phyloP scores from a whole-genome alignment of 37 sponge, comb jelly and placozoan genomes.

The Chondrosia reniformis region DNA sequence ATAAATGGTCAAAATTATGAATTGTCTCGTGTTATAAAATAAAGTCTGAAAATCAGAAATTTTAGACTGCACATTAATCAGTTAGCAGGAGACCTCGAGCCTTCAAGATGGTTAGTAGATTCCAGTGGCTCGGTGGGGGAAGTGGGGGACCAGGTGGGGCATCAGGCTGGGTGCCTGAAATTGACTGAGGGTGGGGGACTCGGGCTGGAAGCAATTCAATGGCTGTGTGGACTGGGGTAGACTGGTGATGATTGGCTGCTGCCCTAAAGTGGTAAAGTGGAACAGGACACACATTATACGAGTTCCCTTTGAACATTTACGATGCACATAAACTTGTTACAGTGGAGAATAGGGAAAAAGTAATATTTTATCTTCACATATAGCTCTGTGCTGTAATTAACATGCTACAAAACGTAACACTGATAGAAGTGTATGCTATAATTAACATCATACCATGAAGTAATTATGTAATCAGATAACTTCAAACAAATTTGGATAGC shows the following conservation, averaged over 20 bases:
- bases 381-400: too few species aligned
- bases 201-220: not conserved
- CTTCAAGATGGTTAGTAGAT: not conserved
- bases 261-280: not conserved
- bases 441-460: too few species aligned
- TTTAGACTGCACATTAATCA: not conserved
- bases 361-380: too few species aligned
- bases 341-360: too few species aligned
- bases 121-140: not conserved
- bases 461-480: too few species aligned
- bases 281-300: too few species aligned
- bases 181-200: conserved; percentile 3
- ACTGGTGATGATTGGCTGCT: not conserved
- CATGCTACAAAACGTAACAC: too few species aligned
- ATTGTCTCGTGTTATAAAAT: not conserved
- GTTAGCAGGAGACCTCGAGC: not conserved
- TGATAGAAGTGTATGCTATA: too few species aligned
- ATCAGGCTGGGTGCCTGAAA: not conserved
- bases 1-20: not conserved
- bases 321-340: too few species aligned
- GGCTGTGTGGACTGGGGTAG: not conserved
- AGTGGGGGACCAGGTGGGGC: not conserved
- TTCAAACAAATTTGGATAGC: too few species aligned
- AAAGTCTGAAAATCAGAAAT: not conserved
- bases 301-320: too few species aligned